Conservation (phyloP, 2,797 vertebrate species). For the Pseudomugil gertrudae region DNA sequence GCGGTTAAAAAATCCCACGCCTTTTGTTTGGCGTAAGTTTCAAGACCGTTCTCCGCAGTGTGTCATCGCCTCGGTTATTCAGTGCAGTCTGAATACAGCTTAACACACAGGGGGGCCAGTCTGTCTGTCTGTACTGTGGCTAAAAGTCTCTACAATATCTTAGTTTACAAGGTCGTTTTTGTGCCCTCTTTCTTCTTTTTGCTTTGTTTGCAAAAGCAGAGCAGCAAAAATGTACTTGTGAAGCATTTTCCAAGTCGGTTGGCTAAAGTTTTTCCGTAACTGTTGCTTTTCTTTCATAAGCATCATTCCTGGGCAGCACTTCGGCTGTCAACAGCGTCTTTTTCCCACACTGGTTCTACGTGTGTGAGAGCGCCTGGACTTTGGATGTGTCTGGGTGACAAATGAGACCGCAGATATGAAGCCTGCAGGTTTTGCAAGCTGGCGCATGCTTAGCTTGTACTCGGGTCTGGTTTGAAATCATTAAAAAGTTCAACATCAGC, state of each 20-base stretch:
- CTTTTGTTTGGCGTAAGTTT: slow-evolving; percentile 48
- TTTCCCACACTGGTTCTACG: slow-evolving; percentile 59
- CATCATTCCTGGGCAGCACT: slow-evolving; percentile 46
- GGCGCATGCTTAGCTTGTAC: slow-evolving; percentile 46
- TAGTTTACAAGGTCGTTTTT: slow-evolving; percentile 47
- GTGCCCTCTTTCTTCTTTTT: not conserved
- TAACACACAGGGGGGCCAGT: slow-evolving; percentile 53
- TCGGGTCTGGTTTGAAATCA: slow-evolving; percentile 54
- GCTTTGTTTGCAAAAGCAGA: slow-evolving; percentile 28
- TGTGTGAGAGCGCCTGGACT: slow-evolving; percentile 21
- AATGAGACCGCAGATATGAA: slow-evolving; percentile 64
- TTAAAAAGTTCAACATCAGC: slow-evolving; percentile 51
- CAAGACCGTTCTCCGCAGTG: slow-evolving; percentile 27
- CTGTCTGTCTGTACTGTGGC: slow-evolving; percentile 22
- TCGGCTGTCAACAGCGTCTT: slow-evolving; percentile 51
- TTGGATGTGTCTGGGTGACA: slow-evolving; percentile 42
- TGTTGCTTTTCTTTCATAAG: slow-evolving; percentile 39
- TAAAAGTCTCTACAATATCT: slow-evolving; percentile 46
- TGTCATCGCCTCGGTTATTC: slow-evolving; percentile 34
- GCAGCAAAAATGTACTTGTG: slow-evolving; percentile 24
- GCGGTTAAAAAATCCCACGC: slow-evolving; percentile 33
- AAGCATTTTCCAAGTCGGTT: slow-evolving; percentile 49
- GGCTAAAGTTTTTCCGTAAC: slow-evolving; percentile 40
- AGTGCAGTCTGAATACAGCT: slow-evolving; percentile 40
- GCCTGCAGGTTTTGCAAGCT: slow-evolving; percentile 68